A percentile compares a stretch with the other conserved stretches of the same genome.
Conservation (phyloP, 2,888 invertebrate species). For the Dendrolimus houi region DNA sequence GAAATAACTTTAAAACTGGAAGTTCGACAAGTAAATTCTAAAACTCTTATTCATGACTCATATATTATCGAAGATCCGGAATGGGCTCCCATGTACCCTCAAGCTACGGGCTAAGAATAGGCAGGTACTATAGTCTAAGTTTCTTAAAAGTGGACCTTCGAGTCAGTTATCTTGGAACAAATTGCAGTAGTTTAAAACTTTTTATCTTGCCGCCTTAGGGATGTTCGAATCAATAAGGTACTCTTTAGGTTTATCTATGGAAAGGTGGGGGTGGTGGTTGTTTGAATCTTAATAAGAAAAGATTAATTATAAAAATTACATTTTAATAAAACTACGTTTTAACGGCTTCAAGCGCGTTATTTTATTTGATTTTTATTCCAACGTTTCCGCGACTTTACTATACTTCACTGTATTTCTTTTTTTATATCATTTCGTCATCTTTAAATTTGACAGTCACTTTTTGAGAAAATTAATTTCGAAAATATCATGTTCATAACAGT, state of each 20-base stretch:
- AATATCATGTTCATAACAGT: too few species aligned
- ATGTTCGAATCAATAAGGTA: background rate
- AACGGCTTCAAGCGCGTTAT: too few species aligned
- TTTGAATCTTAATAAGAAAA: too few species aligned
- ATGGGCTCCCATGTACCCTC: background rate
- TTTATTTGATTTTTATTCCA: too few species aligned
- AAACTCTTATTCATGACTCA: background rate
- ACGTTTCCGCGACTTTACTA: too few species aligned
- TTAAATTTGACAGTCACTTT: too few species aligned
- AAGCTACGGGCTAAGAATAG: background rate
- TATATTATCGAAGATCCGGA: background rate
- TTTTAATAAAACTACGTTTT: too few species aligned
- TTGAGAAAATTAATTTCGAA: too few species aligned
- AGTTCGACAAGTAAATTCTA: background rate
- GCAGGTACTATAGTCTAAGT: background rate
- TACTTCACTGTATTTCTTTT: too few species aligned
- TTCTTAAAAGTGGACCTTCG: background rate
- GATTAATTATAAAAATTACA: too few species aligned
- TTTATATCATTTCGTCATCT: too few species aligned
- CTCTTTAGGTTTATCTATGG: background rate
- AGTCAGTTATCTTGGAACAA: background rate
- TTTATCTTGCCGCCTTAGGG: background rate
- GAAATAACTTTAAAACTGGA: too few species aligned
- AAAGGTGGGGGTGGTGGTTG: background rate
- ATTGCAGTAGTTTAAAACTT: background rate